Percentiles rank a stretch among this genome's conserved stretches.
Conservation (phyloP, 2,888 invertebrate species). For the Pseudanteris insignis region DNA sequence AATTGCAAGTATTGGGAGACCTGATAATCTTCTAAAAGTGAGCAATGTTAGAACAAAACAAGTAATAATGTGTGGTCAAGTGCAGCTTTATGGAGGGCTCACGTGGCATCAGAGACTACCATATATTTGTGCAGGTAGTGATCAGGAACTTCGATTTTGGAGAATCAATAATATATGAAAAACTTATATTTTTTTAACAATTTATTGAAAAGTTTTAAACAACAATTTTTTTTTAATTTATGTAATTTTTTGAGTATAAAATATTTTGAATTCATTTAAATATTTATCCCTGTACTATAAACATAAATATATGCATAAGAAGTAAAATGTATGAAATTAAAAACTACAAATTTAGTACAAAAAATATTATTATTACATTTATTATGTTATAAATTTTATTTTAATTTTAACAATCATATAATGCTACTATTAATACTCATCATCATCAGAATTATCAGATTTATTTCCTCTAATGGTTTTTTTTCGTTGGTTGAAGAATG, state of each 20-base stretch:
- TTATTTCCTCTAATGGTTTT: slow-evolving; percentile 59
- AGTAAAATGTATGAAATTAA: no score
- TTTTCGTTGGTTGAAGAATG: slow-evolving; percentile 46
- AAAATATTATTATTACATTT: neutral
- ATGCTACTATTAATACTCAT: slow-evolving; percentile 9
- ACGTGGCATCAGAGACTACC: slow-evolving; percentile 74
- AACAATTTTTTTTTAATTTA: no score
- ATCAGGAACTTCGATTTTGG: slow-evolving; percentile 73
- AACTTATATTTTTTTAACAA: no score
- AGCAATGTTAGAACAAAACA: slow-evolving; percentile 71
- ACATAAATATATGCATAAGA: no score
- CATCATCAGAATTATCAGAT: slow-evolving; percentile 56
- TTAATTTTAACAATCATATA: neutral
- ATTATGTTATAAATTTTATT: neutral
- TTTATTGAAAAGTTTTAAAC: no score
- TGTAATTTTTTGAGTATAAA: no score
- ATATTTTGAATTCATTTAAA: no score
- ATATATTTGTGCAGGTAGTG: slow-evolving; percentile 71
- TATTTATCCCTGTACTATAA: no score
- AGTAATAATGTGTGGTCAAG: slow-evolving; percentile 68
- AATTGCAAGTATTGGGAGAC: slow-evolving; percentile 74
- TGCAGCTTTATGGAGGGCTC: slow-evolving; percentile 71
- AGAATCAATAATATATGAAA: slow-evolving; percentile 63
- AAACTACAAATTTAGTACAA: no score
- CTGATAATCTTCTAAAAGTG: slow-evolving; percentile 75